Evolutionary conservation across 2,113 vertebrate species (phyloP).

Genomic region (Corydoras sp.): DNA sequence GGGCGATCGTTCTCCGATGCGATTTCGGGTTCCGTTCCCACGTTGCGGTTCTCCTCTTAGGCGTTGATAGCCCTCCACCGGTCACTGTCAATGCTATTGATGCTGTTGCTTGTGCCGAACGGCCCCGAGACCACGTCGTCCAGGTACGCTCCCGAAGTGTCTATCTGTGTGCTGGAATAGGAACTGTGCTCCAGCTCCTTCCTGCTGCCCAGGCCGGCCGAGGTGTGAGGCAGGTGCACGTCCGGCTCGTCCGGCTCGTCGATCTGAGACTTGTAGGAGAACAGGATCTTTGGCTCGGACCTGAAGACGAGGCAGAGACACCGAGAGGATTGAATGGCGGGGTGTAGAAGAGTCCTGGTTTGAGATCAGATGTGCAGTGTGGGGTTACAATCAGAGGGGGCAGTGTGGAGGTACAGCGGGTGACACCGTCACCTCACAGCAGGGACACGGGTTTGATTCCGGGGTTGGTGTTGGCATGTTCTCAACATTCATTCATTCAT

Average conservation of each 20-base stretch:
- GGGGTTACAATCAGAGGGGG: no score
- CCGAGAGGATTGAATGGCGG: background rate
- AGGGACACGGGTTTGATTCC: no score
- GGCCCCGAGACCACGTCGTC: slow-evolving; percentile 89
- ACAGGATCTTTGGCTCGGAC: slow-evolving; percentile 95
- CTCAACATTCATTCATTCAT: no score
- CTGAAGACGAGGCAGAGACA: slow-evolving; percentile 52
- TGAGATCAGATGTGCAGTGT: no score
- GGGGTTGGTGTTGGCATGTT: no score
- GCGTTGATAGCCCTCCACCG: slow-evolving; percentile 86
- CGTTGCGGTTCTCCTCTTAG: slow-evolving; percentile 48
- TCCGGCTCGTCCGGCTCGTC: slow-evolving; percentile 91
- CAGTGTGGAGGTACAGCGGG: no score
- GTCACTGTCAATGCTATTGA: slow-evolving; percentile 88
- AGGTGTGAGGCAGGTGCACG: slow-evolving; percentile 86
- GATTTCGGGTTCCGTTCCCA: background rate
- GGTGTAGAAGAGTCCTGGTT: no score
- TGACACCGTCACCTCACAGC: no score
- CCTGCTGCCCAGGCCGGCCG: slow-evolving; percentile 73
- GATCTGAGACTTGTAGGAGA: slow-evolving; percentile 97
- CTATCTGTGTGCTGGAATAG: slow-evolving; percentile 92
- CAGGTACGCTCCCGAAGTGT: slow-evolving; percentile 79
- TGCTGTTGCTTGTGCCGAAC: slow-evolving; percentile 72
- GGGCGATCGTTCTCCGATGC: slow-evolving; percentile 1
- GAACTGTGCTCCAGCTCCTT: slow-evolving; percentile 73